phyloP scores from a whole-genome alignment of 2,113 vertebrate genomes.

The Ardeotis arabs region DNA sequence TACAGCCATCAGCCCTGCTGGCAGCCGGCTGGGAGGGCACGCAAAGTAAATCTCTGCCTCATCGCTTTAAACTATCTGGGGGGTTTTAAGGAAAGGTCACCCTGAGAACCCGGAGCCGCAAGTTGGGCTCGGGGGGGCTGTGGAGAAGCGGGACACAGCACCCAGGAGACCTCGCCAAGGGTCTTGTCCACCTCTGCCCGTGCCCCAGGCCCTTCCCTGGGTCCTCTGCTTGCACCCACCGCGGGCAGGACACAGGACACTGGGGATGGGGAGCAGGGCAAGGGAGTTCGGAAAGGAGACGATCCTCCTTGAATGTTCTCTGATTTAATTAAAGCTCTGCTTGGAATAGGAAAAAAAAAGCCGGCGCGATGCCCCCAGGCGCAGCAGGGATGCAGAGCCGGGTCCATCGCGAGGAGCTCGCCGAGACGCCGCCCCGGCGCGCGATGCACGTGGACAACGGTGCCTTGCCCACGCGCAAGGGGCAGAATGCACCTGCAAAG shows the following conservation, averaged over 20 bases:
- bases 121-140: rapidly evolving
- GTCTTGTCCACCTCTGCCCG: not conserved
- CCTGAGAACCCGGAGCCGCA: rapidly evolving
- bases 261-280: not conserved
- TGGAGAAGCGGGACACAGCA: not conserved
- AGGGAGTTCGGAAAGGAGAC: not conserved
- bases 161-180: not conserved
- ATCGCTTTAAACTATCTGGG: rapidly evolving
- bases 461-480: not conserved
- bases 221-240: not conserved
- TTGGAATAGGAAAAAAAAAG: not conserved
- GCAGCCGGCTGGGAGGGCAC: not conserved
- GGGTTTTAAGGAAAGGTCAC: not conserved
- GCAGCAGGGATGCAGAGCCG: not conserved
- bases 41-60: not conserved
- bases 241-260: rapidly evolving
- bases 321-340: not conserved
- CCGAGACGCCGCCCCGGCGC: rapidly evolving
- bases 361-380: rapidly evolving
- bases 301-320: not conserved
- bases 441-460: rapidly evolving
- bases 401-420: rapidly evolving
- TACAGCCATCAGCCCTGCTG: rapidly evolving
- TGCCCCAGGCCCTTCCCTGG: rapidly evolving
- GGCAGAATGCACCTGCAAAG: not conserved